These are phyloP conservation scores for Calephelis nemesis DNA, from an alignment of 1,140 invertebrate species.

Conservation along the genomic window DNA sequence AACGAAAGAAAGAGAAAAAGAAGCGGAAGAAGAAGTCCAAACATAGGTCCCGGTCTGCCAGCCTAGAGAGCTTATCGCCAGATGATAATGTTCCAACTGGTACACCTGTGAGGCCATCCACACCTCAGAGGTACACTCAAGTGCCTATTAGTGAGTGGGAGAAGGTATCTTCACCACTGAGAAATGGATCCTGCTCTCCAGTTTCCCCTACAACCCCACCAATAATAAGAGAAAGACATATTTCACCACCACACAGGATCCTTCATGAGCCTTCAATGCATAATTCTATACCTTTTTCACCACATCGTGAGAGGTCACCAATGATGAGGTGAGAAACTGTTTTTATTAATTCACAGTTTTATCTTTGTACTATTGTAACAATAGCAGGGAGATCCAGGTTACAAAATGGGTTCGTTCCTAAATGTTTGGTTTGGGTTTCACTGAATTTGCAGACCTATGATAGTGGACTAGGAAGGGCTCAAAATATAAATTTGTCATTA, in stretches of 20 bases:
- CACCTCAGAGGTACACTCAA: constrained; percentile 56
- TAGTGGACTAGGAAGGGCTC: no score
- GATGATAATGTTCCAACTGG: constrained; percentile 76
- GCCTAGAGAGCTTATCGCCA: constrained; percentile 81
- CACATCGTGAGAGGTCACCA: constrained; percentile 57
- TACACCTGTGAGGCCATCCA: constrained; percentile 47
- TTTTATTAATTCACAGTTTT: constrained; percentile 15
- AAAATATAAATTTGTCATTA: no score
- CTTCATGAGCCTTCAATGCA: constrained; percentile 50
- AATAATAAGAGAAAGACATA: constrained; percentile 48
- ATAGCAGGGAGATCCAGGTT: no score
- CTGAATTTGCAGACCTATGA: no score
- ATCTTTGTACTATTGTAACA: no score
- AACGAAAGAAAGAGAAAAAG: constrained; percentile 84
- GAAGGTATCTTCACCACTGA: constrained; percentile 67
- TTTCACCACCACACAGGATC: constrained; percentile 57
- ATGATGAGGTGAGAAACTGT: constrained; percentile 49
- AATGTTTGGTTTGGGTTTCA: no score
- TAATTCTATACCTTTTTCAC: constrained; percentile 49
- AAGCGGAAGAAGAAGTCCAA: constrained; percentile 86
- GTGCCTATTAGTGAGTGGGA: constrained; percentile 75
- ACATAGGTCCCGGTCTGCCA: constrained; percentile 83
- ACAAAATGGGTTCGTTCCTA: no score
- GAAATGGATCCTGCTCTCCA: constrained; percentile 79
- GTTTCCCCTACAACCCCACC: constrained; percentile 82